Percentiles rank a stretch among this genome's conserved stretches.
These are phyloP conservation scores for Diphyllodes magnificus DNA, from an alignment of 2,113 vertebrate genomes.

Conservation along the genomic window DNA sequence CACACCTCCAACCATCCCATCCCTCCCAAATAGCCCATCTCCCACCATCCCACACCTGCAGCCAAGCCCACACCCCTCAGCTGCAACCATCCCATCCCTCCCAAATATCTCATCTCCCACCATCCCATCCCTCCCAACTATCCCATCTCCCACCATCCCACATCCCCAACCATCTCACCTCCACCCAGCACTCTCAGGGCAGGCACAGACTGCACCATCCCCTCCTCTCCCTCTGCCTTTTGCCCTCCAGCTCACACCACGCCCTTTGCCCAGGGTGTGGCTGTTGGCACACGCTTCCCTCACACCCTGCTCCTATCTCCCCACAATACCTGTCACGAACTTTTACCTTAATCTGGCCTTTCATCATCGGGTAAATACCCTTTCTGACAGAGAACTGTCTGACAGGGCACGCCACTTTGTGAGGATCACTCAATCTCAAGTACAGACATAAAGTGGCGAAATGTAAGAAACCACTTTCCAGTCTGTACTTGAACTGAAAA, in stretches of 20 bases:
- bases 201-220: rapidly evolving
- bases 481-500: background rate
- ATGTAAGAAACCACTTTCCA: background rate
- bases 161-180: background rate
- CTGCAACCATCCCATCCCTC: too few relatives aligned
- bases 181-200: rapidly evolving
- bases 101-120: background rate
- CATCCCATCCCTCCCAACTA: background rate
- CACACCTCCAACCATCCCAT: too few relatives aligned
- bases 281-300: background rate
- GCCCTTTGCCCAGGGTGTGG: background rate
- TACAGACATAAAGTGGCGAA: background rate
- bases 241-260: background rate
- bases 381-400: background rate
- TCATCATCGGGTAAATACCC: background rate
- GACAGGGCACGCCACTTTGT: rapidly evolving
- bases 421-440: background rate
- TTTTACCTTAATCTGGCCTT: background rate
- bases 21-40: background rate
- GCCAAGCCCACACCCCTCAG: too few relatives aligned
- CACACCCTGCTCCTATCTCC: background rate
- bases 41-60: background rate
- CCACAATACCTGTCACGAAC: rapidly evolving
- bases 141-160: background rate
- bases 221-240: rapidly evolving